Evolutionary conservation across 2,113 vertebrate genomes (phyloP).

Genomic region (Macroglossus sobrinus): DNA sequence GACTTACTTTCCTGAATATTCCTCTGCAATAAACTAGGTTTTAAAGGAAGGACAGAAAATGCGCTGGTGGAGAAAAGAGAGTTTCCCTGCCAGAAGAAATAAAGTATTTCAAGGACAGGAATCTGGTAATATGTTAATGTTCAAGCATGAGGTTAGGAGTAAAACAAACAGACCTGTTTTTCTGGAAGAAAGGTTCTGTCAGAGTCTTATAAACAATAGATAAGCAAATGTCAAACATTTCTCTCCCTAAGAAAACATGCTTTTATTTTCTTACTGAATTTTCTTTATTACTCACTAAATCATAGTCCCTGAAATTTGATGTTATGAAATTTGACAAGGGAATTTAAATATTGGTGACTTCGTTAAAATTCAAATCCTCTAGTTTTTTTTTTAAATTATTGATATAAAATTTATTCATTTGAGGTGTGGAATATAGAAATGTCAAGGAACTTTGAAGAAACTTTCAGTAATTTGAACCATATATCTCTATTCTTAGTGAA

Average conservation of each 20-base stretch:
- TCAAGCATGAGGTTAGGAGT: not conserved
- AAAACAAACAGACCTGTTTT: not conserved
- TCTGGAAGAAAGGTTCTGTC: slow-evolving; percentile 33
- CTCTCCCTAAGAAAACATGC: not conserved
- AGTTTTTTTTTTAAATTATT: slow-evolving; percentile 58
- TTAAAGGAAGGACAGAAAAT: not conserved
- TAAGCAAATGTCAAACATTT: not conserved
- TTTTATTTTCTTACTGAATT: slow-evolving; percentile 12
- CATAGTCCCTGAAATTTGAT: not conserved
- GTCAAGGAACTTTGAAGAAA: slow-evolving; percentile 61
- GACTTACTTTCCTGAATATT: not conserved
- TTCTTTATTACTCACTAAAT: slow-evolving; percentile 10
- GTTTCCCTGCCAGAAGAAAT: not conserved
- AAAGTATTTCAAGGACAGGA: not conserved
- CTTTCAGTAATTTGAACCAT: slow-evolving; percentile 69
- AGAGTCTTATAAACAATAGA: not conserved
- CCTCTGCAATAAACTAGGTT: not conserved
- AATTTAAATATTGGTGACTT: slow-evolving; percentile 40
- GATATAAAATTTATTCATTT: slow-evolving; percentile 53
- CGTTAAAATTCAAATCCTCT: slow-evolving; percentile 36
- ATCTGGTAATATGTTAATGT: not conserved
- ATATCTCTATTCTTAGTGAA: slow-evolving; percentile 62
- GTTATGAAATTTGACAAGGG: slow-evolving; percentile 33
- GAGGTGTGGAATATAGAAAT: slow-evolving; percentile 52
- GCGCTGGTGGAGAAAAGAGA: not conserved